A percentile compares a stretch with the other conserved stretches of the same genome.
phyloP scores from a whole-genome alignment of 2,113 vertebrate species.

The Nothocercus nigrocapillus region DNA sequence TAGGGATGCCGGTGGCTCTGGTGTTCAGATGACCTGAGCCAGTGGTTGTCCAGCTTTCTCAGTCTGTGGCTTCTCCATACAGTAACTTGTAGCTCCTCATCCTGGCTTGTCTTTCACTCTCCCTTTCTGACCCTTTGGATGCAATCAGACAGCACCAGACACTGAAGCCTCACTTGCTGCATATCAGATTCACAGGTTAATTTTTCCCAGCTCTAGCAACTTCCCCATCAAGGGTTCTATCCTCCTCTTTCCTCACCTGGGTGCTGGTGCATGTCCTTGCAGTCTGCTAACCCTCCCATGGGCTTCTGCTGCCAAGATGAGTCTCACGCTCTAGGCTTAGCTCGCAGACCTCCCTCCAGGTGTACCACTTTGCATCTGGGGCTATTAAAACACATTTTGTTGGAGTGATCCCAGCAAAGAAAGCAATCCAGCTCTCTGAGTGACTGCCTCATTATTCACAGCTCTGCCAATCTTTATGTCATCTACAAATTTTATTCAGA shows the following conservation, averaged over 20 bases:
- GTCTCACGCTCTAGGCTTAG: neutral
- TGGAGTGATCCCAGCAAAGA: neutral
- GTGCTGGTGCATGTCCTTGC: neutral
- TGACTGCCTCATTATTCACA: slow-evolving; percentile 38
- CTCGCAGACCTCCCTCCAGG: neutral
- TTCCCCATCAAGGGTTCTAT: neutral
- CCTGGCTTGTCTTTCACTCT: neutral
- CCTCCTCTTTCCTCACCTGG: neutral
- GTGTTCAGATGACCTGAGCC: neutral
- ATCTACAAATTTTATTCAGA: neutral
- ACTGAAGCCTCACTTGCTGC: rapidly evolving
- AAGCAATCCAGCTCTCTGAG: neutral
- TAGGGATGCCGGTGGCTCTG: neutral
- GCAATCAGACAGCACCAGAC: neutral
- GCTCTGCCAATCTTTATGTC: slow-evolving; percentile 43
- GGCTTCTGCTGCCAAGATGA: neutral
- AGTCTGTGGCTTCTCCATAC: rapidly evolving
- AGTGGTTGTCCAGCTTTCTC: neutral
- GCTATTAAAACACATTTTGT: neutral
- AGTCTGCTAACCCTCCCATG: neutral
- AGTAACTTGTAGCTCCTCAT: neutral
- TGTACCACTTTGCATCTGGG: neutral
- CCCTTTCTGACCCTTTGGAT: neutral
- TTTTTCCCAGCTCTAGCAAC: neutral
- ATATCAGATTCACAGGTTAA: neutral